Evolutionary conservation across 23 tunicate species (phyloP).

Genomic region (Trididemnum clinides): DNA sequence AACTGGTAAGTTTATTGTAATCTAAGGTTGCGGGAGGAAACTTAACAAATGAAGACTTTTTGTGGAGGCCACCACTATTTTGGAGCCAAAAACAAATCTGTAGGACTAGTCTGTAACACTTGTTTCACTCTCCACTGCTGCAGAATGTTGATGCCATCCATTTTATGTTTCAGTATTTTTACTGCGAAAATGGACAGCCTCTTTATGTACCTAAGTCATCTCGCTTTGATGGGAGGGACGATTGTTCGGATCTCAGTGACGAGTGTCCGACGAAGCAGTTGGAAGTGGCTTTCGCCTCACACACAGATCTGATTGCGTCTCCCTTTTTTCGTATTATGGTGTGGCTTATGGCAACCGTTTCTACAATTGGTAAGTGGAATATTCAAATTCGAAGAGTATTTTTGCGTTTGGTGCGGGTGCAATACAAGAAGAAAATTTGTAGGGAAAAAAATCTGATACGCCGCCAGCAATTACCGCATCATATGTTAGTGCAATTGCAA

Average conservation of each 20-base stretch:
- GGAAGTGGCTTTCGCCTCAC: conserved; percentile 38
- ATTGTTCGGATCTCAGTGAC: conserved; percentile 62
- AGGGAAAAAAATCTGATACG: too few species aligned
- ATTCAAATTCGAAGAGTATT: too few species aligned
- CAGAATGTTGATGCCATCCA: too few species aligned
- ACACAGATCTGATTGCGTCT: conserved; percentile 27
- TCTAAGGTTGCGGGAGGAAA: neutral
- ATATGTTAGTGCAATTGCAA: too few species aligned
- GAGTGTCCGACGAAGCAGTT: conserved; percentile 49
- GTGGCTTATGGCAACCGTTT: conserved; percentile 47
- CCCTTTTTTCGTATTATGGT: conserved; percentile 29
- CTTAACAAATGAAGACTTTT: neutral
- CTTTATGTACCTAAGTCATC: conserved; percentile 25
- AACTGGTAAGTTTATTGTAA: too few species aligned
- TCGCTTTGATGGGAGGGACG: conserved; percentile 48
- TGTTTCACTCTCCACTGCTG: too few species aligned
- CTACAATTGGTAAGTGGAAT: conserved; percentile 23
- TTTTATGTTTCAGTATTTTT: conserved; percentile 26
- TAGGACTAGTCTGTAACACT: too few species aligned
- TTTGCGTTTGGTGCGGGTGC: too few species aligned
- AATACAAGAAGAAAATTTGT: too few species aligned
- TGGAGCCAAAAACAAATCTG: too few species aligned
- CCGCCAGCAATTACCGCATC: too few species aligned
- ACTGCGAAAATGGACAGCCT: conserved; percentile 49
- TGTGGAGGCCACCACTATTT: too few species aligned